Conservation (phyloP, 2,797 vertebrate genomes). For the Picus viridis region DNA sequence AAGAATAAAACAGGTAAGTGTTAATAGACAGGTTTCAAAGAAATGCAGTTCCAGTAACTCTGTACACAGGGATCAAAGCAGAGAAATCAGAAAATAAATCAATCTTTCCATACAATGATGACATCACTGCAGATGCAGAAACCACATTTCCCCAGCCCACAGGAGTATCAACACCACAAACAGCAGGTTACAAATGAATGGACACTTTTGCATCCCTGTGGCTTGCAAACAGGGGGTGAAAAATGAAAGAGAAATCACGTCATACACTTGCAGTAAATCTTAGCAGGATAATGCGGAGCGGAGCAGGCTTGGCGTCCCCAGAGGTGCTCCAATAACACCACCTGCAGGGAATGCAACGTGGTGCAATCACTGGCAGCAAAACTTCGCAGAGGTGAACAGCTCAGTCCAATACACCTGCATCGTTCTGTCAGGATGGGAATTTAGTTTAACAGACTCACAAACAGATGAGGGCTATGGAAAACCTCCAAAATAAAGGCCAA, state of each 20-base stretch:
- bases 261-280: not conserved
- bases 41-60: constrained; percentile 60
- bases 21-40: constrained; percentile 70
- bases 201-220: not conserved
- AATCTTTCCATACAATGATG: constrained; percentile 33
- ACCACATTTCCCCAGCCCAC: not conserved
- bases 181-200: constrained; percentile 8
- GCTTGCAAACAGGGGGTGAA: not conserved
- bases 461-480: not conserved
- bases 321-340: not conserved
- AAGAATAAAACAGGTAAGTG: constrained; percentile 76
- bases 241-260: not conserved
- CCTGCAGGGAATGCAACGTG: constrained; percentile 18
- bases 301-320: not conserved
- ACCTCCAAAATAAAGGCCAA: not conserved
- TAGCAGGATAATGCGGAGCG: not conserved
- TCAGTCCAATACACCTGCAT: not conserved
- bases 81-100: not conserved
- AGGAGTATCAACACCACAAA: constrained; percentile 3
- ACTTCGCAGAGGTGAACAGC: not conserved
- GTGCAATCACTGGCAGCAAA: not conserved
- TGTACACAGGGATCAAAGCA: constrained; percentile 53
- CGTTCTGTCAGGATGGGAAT: not conserved
- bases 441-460: not conserved
- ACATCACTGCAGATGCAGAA: not conserved